Evolutionary conservation across 30 jellyfish, hydroid and myxozoan genomes (phyloP).

Genomic region (Hydra vulgaris): DNA sequence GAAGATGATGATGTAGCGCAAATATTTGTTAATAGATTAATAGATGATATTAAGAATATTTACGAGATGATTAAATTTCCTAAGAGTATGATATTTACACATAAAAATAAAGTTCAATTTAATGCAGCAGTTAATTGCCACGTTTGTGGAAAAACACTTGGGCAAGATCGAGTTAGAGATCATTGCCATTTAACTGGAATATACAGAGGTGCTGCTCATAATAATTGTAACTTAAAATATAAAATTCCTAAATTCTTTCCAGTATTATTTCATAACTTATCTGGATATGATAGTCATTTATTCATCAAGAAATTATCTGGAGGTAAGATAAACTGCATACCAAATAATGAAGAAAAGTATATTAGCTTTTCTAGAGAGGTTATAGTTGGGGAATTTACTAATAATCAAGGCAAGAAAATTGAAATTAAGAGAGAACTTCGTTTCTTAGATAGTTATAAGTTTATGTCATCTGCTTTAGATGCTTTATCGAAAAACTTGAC

Average conservation of each 20-base stretch:
- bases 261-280: constrained; percentile 22
- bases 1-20: neutral
- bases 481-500: neutral
- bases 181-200: constrained; percentile 40
- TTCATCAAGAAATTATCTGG: constrained; percentile 16
- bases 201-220: constrained; percentile 51
- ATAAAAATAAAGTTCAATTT: neutral
- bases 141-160: neutral
- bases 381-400: neutral
- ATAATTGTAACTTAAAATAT: constrained; percentile 27
- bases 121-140: neutral
- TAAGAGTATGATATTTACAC: neutral
- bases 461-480: neutral
- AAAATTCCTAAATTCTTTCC: constrained; percentile 21
- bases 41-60: neutral
- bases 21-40: neutral
- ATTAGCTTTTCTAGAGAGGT: constrained; percentile 1
- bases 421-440: neutral
- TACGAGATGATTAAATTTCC: neutral
- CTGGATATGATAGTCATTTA: constrained; percentile 45
- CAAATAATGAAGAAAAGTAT: neutral
- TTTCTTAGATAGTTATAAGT: neutral
- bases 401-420: neutral
- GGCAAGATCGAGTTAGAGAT: constrained; percentile 20
- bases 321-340: neutral